Conservation (phyloP, 2,113 vertebrate genomes). For the Podilymbus podiceps region DNA sequence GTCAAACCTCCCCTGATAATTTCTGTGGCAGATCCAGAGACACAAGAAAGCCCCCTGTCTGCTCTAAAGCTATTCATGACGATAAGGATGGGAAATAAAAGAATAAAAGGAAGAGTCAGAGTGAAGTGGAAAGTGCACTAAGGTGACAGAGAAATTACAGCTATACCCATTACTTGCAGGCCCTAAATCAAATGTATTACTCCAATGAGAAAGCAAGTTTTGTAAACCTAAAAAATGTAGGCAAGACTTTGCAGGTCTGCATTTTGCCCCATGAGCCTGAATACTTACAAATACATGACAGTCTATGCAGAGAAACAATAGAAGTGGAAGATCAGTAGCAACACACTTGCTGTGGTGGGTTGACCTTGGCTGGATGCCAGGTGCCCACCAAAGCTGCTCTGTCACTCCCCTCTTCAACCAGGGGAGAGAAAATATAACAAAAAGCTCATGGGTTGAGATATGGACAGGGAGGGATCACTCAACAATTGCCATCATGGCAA, state of each 20-base stretch:
- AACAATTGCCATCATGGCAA: accelerated
- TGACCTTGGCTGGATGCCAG: background rate
- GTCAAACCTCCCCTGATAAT: background rate
- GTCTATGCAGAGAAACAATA: background rate
- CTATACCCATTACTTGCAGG: background rate
- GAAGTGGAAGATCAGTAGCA: background rate
- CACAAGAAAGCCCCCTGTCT: background rate
- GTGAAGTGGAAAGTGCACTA: background rate
- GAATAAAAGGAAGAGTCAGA: background rate
- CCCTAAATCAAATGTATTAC: background rate
- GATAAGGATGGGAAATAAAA: background rate
- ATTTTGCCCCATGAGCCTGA: background rate
- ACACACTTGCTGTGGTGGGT: background rate
- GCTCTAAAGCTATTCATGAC: background rate
- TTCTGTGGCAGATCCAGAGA: background rate
- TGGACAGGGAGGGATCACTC: background rate
- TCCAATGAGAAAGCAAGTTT: background rate
- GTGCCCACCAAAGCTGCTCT: background rate
- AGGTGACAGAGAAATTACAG: background rate
- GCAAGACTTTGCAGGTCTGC: background rate
- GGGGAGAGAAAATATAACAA: background rate
- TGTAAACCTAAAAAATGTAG: background rate
- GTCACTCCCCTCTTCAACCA: background rate
- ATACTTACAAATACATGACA: background rate
- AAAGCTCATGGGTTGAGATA: accelerated